Evolutionary conservation across 37 sponge, comb jelly and placozoan genomes (phyloP), one percentile per base, ranked within the genome.

Genomic region (Haliclona indistincta): DNA sequence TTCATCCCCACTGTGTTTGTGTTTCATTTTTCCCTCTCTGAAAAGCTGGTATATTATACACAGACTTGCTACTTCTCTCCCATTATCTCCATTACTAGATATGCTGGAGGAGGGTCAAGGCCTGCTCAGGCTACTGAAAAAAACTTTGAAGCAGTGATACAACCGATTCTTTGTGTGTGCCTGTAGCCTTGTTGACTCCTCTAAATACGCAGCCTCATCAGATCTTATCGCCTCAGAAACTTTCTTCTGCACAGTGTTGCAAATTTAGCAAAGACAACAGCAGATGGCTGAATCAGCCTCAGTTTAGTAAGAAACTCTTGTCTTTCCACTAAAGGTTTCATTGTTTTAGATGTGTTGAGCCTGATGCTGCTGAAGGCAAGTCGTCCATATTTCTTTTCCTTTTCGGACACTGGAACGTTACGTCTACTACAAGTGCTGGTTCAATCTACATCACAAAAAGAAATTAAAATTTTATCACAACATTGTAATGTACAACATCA

Each of bases 141-240:
- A 47, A 47, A 47, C 13, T 47, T 64, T 32, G 37, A 64, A 4
- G 38, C 34, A 32, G 38, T 64, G 3, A 64, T 64, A 28, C 65
- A 4, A 33, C 36, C 65, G 22, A 2, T 64, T 32, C 65, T 32
- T 32, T 64, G 65, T 5, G n/a, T 22, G 29, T 2, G 65, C 3
- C 65, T 64, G 65, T 33, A 64, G 29, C 22, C 33, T 26, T n/a
- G 65, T 64, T 38, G 43, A 2, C 42, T 74, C 75, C 25, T 40
- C 75, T 37, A 74, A 62, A 60, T 74, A 74, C 10, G 42, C 62
- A 28, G 40, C 40, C 36, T 74, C 45, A 34, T 71, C 54, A 47
- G 49, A 47, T 17, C 13, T 47, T 47, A 47, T n/a, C n/a, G n/a
- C n/a, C n/a, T n/a, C n/a, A n/a, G n/a, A n/a, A n/a, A n/a, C n/a